A percentile compares a stretch with the other conserved stretches of the same genome.
Conservation (phyloP, 37 sponge, comb jelly and placozoan species). For the Amphimedon queenslandica region DNA sequence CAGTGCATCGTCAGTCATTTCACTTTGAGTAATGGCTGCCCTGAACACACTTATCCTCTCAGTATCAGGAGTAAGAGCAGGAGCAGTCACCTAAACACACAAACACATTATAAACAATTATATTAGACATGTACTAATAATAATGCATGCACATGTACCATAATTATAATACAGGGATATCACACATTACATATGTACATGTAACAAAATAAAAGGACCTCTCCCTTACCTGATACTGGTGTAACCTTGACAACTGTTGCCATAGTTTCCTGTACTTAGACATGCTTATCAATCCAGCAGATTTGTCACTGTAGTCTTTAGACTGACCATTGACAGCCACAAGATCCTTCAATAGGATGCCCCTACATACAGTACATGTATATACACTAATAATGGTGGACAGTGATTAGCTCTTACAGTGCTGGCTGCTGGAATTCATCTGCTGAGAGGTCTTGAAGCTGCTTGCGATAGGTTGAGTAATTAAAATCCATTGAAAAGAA, state of each 20-base stretch:
- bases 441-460: constrained; percentile 5
- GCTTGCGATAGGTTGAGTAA: constrained; percentile 54
- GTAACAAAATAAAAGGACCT: background rate
- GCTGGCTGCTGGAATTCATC: constrained; percentile 55
- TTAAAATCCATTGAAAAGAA: constrained; percentile 49
- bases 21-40: constrained; percentile 59
- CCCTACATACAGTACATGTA: constrained; percentile 15
- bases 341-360: constrained; percentile 67
- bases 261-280: constrained; percentile 53
- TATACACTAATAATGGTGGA: background rate
- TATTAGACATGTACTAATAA: background rate
- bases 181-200: background rate
- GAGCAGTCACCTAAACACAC: constrained; percentile 2
- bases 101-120: background rate
- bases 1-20: constrained; percentile 64
- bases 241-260: constrained; percentile 24
- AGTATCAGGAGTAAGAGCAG: constrained; percentile 20
- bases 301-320: constrained; percentile 12
- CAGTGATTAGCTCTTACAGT: constrained; percentile 38
- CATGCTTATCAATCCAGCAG: constrained; percentile 30
- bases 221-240: constrained; percentile 8
- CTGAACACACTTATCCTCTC: constrained; percentile 60
- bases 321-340: constrained; percentile 48
- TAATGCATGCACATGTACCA: background rate
- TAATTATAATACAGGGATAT: no score